Base-by-base conservation (phyloP, 2,888 invertebrate genomes). In the Agriotes lineatus region DNA sequence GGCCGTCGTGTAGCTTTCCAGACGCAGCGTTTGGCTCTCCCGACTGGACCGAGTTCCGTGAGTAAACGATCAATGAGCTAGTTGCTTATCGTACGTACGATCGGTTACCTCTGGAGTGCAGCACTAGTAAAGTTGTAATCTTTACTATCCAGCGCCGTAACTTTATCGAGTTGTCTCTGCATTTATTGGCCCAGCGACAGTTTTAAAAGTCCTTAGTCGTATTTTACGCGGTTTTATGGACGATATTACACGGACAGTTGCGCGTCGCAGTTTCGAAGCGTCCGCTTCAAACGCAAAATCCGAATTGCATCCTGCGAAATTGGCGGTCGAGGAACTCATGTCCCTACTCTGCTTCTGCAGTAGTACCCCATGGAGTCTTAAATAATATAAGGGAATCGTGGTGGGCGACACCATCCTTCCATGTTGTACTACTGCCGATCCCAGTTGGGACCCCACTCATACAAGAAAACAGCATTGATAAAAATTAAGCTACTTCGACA, bases 1-100 rank as follows among this genome's bases (percentile, higher is more conserved):
- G 48, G 16, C 58, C 71, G 20, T 50, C 73, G 68, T 73, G 74
- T 74, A 73, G 73, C 74, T 59, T 68, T 67, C 69, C 70, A 44
- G 64, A 75, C 68, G 66, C 71, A 67, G 45, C 72, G 71, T 64
- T 70, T 54, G 54, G 67, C 67, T 72, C 72, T 61, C 70, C 69
- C 61, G 56, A 61, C 48, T 59, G 63, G 59, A 67, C 57, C 62
- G 56, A 62, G 62, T 70, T 20, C 69, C 57, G 69, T 61, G 66
- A 70, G 66, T 70, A 64, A 54, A 65, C 44, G 66, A 48, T 64
- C 54, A 33, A 58, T 39, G 56, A 63, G 25, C 48, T 48, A 19
- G 22, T 48, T 10, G 19, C 54, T 62, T 54, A 54, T 62, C 52
- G 9, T 39, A 42, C 48, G 48, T n/a, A 54, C 39, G 42, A 62